These are phyloP conservation scores for Melanogrammus aeglefinus DNA, from an alignment of 2,797 vertebrate species.

Conservation along the genomic window DNA sequence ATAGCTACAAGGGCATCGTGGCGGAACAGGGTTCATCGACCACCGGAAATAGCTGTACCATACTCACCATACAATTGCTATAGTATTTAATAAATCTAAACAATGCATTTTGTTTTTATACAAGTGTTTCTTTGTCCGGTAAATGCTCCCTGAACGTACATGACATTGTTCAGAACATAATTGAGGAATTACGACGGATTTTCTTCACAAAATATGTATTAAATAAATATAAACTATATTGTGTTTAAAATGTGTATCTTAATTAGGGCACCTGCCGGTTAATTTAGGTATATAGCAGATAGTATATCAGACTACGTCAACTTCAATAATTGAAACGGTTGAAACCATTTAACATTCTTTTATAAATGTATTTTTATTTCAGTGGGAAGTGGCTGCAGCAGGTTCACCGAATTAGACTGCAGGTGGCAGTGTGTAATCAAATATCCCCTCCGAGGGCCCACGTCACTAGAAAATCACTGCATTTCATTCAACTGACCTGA, in stretches of 20 bases:
- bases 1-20: slow-evolving; percentile 66
- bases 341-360: neutral
- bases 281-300: neutral
- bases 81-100: neutral
- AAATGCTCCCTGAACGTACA: neutral
- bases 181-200: neutral
- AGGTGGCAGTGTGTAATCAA: slow-evolving; percentile 65
- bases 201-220: neutral
- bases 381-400: neutral
- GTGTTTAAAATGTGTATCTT: neutral
- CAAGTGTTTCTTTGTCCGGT: neutral
- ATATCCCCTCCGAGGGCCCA: neutral
- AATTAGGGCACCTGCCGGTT: neutral
- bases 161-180: too few relatives aligned
- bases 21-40: slow-evolving; percentile 38
- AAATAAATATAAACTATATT: neutral
- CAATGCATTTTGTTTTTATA: neutral
- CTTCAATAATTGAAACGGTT: neutral
- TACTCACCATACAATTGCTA: slow-evolving; percentile 21
- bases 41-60: slow-evolving; percentile 44
- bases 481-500: neutral
- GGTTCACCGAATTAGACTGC: slow-evolving; percentile 33
- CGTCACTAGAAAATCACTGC: neutral
- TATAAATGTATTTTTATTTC: neutral
- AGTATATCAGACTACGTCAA: neutral